Evolutionary conservation across 2,888 invertebrate species (phyloP), one percentile per base, ranked within the genome.

Genomic region (Harpagoxenus sublaevis): DNA sequence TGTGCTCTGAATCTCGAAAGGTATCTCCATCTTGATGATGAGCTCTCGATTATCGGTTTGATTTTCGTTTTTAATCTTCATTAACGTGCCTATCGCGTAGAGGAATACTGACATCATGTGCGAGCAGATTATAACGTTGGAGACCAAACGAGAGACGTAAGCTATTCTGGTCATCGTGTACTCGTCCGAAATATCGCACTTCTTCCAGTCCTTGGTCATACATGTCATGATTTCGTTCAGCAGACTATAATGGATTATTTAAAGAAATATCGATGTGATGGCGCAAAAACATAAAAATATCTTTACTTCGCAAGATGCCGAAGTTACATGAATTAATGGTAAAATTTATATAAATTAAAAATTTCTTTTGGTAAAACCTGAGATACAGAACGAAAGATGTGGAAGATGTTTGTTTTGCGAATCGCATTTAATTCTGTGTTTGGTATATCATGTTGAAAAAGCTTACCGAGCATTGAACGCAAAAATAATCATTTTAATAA

Each of bases 21-120:
- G 88, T 18, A 88, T 48, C n/a, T 88, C 85, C 84, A 88, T 84
- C 9, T 86, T 86, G 10, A 88, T 23, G 39, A 85, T n/a, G 6
- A 86, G 74, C 15, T 63, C 57, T 35, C 89, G 79, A 3, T 42
- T 1, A 1, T 65, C 39, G 3, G 51, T n/a, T 28, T 71, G 48
- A 42, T 51, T 45, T 15, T 66, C 53, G 10, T 6, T 28, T 18
- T 3, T 28, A 10, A 70, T 71, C 6, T 39, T 62, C n/a, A 28
- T 53, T 9, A 89, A 3, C 0, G 62, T 23, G 5, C 88, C 86
- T 9, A 18, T 8, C 0, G 42, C 55, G n/a, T 88, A 89, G 18
- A 48, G 18, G 1, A 23, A 12, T 1, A 53, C 66, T 1, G 84
- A 77, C 0, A 2, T 12, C 48, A 83, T 9, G 28, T 82, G 74